Percentiles rank a stretch among this genome's conserved stretches.
Conservation (phyloP, 2,888 invertebrate species). For the Microctonus brassicae region DNA sequence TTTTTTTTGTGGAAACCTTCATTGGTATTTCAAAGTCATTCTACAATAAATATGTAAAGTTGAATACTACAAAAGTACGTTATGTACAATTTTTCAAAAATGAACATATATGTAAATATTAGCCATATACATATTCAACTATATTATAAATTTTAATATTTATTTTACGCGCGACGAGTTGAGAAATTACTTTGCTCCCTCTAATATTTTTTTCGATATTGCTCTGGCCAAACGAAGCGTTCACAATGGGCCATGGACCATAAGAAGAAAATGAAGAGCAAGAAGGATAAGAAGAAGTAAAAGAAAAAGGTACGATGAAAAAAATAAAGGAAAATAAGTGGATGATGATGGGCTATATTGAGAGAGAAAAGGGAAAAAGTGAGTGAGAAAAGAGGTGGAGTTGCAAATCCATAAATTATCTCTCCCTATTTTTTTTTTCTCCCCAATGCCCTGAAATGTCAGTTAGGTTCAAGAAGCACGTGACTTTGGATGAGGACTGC, state of each 20-base stretch:
- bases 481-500: slow-evolving; percentile 1
- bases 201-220: slow-evolving; percentile 18
- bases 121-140: background rate
- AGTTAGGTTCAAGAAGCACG: slow-evolving; percentile 8
- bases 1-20: too few species aligned
- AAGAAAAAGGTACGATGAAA: background rate
- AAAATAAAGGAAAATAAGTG: background rate
- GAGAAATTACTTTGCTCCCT: slow-evolving; percentile 16
- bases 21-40: too few species aligned
- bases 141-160: slow-evolving; percentile 12
- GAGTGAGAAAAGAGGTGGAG: slow-evolving; percentile 27
- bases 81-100: too few species aligned
- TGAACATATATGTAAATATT: too few species aligned
- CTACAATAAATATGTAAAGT: too few species aligned
- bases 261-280: background rate
- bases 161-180: slow-evolving; percentile 14
- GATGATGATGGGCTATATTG: background rate
- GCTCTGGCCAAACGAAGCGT: slow-evolving; percentile 12
- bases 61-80: too few species aligned
- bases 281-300: background rate
- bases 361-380: background rate
- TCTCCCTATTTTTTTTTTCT: background rate
- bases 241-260: slow-evolving; percentile 3
- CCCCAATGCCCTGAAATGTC: background rate
- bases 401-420: slow-evolving; percentile 34